Evolutionary conservation across 2,888 invertebrate species (phyloP).

Genomic region (Hyppa rectilinea): DNA sequence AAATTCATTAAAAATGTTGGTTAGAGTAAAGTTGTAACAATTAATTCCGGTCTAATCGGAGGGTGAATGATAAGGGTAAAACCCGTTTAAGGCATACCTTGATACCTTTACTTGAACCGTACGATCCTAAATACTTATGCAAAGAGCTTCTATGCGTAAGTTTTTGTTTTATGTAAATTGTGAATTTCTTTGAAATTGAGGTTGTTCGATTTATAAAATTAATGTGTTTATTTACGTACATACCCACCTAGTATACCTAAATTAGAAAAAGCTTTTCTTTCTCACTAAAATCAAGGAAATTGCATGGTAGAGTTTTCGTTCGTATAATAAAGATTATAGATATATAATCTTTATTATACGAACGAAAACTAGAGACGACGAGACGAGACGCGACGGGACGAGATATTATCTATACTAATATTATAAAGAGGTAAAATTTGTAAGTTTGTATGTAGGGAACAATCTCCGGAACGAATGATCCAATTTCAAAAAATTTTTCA

Average conservation of each 20-base stretch:
- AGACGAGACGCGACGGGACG: too few species aligned
- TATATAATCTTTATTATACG: too few species aligned
- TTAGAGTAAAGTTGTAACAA: conserved; percentile 30
- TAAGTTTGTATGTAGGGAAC: too few species aligned
- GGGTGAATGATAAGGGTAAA: conserved; percentile 55
- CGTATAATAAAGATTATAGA: too few species aligned
- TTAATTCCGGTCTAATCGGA: conserved; percentile 46
- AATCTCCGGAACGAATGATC: too few species aligned
- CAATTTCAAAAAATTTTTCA: too few species aligned
- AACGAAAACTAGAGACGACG: too few species aligned
- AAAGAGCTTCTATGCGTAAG: background rate
- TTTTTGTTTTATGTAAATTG: background rate
- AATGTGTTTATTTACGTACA: background rate
- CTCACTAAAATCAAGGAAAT: background rate
- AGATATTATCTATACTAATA: too few species aligned
- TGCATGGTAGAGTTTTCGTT: background rate
- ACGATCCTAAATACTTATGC: conserved; percentile 26
- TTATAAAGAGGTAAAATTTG: too few species aligned
- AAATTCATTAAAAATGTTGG: conserved; percentile 22
- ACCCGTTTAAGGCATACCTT: conserved; percentile 35
- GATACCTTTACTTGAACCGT: conserved; percentile 20
- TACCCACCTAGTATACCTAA: too few species aligned
- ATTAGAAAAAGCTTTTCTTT: background rate
- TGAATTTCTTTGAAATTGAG: background rate
- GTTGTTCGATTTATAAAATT: background rate